These are phyloP conservation scores for Clamator glandarius DNA, from an alignment of 2,797 vertebrate species.

Conservation along the genomic window DNA sequence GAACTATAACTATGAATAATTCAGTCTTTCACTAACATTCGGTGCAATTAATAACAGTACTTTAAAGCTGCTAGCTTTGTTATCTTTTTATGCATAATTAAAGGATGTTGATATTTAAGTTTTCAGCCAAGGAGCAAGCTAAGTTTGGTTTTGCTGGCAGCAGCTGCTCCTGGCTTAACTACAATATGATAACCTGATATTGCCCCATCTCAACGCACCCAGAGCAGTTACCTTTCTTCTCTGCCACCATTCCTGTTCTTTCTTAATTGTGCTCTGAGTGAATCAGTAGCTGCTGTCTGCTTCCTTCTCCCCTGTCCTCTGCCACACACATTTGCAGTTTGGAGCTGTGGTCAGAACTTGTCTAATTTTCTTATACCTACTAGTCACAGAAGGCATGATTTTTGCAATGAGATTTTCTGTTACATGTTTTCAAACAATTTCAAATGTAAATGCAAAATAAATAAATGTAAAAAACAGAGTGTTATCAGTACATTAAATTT, in stretches of 20 bases:
- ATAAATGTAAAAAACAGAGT: not conserved
- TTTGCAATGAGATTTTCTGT: not conserved
- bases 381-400: not conserved
- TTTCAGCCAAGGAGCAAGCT: constrained; percentile 41
- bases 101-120: constrained; percentile 63
- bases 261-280: not conserved
- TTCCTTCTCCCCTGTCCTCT: not conserved
- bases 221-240: not conserved
- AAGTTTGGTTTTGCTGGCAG: constrained; percentile 33
- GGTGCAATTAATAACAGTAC: constrained; percentile 53
- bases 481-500: not conserved
- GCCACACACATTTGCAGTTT: not conserved
- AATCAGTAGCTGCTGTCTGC: not conserved
- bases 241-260: not conserved
- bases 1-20: constrained; percentile 66
- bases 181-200: not conserved
- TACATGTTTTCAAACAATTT: not conserved
- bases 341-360: not conserved
- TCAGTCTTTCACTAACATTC: constrained; percentile 58
- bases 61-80: constrained; percentile 55
- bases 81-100: constrained; percentile 61
- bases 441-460: not conserved
- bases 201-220: not conserved
- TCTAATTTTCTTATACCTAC: not conserved
- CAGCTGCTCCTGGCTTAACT: constrained; percentile 3